phyloP scores from a whole-genome alignment of 2,888 invertebrate species.

The Bombylius major region DNA sequence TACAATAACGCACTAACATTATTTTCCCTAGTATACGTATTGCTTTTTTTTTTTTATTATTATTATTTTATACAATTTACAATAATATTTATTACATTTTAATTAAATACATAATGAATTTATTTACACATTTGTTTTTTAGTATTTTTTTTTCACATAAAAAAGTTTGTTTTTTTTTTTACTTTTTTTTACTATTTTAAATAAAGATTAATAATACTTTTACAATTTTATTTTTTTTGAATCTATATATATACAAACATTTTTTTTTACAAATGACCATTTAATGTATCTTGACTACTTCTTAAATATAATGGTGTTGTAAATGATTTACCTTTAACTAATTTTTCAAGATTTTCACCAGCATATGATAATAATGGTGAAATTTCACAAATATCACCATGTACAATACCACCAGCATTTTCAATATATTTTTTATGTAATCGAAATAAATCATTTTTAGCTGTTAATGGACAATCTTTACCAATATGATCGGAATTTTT shows the following conservation, averaged over 20 bases:
- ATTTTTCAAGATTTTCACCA: slow-evolving; percentile 67
- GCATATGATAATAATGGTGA: slow-evolving; percentile 83
- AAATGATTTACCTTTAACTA: slow-evolving; percentile 55
- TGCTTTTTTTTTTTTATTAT: no score
- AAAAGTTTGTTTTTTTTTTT: neutral
- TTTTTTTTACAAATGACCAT: slow-evolving; percentile 26
- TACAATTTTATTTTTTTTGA: neutral
- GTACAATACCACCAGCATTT: slow-evolving; percentile 66
- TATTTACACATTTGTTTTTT: no score
- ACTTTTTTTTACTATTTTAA: neutral
- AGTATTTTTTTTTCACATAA: neutral
- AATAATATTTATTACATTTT: no score
- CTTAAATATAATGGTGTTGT: slow-evolving; percentile 51
- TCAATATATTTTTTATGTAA: slow-evolving; percentile 70
- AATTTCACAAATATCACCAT: slow-evolving; percentile 65
- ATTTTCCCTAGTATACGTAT: no score
- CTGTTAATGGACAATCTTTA: slow-evolving; percentile 85
- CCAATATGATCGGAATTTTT: slow-evolving; percentile 84
- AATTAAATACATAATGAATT: no score
- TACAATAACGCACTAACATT: no score
- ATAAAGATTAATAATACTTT: neutral
- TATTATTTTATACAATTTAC: no score
- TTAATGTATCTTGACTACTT: slow-evolving; percentile 34
- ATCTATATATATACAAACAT: slow-evolving; percentile 2
- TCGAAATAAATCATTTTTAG: slow-evolving; percentile 59